Evolutionary conservation across 2,888 invertebrate genomes (phyloP).

Genomic region (Branchellion lobata): DNA sequence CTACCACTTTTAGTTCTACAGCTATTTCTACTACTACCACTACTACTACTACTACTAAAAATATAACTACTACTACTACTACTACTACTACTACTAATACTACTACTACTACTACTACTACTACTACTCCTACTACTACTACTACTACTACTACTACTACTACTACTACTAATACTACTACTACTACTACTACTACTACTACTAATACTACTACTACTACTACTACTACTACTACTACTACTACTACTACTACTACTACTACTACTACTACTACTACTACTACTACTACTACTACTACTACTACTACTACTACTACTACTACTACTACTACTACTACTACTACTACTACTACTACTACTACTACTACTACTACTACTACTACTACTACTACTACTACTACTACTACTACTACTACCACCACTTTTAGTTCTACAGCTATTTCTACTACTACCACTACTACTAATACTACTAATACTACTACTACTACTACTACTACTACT

Average conservation of each 20-base stretch:
- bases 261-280: constrained; percentile 22
- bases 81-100: too few species aligned
- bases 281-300: constrained; percentile 21
- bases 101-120: too few species aligned
- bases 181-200: constrained; percentile 17
- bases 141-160: too few species aligned
- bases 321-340: constrained; percentile 15
- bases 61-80: too few species aligned
- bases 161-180: constrained; percentile 9
- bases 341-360: constrained; percentile 10
- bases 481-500: constrained; percentile 40
- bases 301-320: constrained; percentile 22
- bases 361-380: not conserved
- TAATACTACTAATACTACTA: too few species aligned
- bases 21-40: not conserved
- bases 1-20: not conserved
- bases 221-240: constrained; percentile 21
- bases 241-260: constrained; percentile 22
- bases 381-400: too few species aligned
- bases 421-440: too few species aligned
- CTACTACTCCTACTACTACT: too few species aligned
- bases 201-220: constrained; percentile 15
- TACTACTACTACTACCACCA: too few species aligned
- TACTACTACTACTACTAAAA: too few species aligned
- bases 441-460: not conserved